Percentiles rank a stretch among this genome's conserved stretches.
Evolutionary conservation across 2,888 invertebrate species (phyloP).

Genomic region (Atethmia centrago): DNA sequence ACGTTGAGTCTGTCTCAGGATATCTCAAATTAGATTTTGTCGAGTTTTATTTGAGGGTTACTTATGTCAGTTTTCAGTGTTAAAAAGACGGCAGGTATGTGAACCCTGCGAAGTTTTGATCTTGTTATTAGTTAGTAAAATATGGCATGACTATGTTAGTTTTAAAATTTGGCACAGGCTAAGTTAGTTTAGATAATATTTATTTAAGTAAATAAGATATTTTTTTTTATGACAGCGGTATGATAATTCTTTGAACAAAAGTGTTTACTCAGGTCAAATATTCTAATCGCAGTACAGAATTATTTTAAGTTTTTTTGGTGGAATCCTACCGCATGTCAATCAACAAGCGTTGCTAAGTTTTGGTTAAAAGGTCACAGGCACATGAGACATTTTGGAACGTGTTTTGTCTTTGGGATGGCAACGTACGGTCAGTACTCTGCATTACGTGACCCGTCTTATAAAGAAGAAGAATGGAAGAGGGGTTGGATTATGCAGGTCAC

Average conservation of each 20-base stretch:
- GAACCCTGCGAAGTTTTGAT: neutral
- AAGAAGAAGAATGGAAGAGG: too few species aligned
- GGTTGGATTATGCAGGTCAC: too few species aligned
- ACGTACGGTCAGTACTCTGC: too few species aligned
- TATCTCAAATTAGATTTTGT: slow-evolving; percentile 54
- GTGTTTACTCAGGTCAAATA: slow-evolving; percentile 8
- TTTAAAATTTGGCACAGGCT: neutral
- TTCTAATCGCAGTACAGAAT: neutral
- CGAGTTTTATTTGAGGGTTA: slow-evolving; percentile 42
- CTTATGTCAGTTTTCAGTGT: neutral
- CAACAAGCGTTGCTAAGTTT: neutral
- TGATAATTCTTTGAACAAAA: neutral
- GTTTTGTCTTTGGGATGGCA: too few species aligned
- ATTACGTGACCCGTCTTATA: too few species aligned
- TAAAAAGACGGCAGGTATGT: neutral
- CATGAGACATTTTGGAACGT: too few species aligned
- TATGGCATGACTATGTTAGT: neutral
- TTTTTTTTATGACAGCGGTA: slow-evolving; percentile 4
- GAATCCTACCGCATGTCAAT: neutral
- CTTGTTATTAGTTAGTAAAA: neutral
- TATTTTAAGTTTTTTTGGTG: neutral
- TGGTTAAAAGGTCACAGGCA: neutral
- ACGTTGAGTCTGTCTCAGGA: slow-evolving; percentile 20
- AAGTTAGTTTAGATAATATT: neutral
- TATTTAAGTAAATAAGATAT: neutral